Percentiles rank a stretch among this genome's conserved stretches.
Evolutionary conservation across 1,140 invertebrate genomes (phyloP).

Genomic region (Sycophila sp.): DNA sequence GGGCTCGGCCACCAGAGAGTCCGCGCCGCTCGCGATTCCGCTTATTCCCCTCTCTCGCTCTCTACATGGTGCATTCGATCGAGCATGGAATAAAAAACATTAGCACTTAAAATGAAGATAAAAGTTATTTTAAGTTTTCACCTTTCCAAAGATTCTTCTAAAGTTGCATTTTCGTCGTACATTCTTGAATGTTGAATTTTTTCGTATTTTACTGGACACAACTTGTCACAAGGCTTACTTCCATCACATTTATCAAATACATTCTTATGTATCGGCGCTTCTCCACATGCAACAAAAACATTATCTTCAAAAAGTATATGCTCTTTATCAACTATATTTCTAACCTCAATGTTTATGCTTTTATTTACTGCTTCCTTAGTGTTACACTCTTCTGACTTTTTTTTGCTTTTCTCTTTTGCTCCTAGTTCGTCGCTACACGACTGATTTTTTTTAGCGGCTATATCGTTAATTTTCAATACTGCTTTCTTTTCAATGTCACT

Average conservation of each 20-base stretch:
- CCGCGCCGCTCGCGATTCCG: too few species aligned
- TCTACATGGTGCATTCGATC: too few species aligned
- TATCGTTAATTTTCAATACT: slow-evolving; percentile 53
- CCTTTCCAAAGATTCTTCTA: slow-evolving; percentile 59
- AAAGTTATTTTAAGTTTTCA: not conserved
- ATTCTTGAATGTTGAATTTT: slow-evolving; percentile 59
- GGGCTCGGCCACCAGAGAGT: too few species aligned
- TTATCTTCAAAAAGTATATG: slow-evolving; percentile 11
- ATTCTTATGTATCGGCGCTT: slow-evolving; percentile 56
- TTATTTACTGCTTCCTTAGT: slow-evolving; percentile 33
- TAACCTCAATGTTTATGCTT: slow-evolving; percentile 15
- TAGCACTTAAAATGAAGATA: too few species aligned
- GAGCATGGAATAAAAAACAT: too few species aligned
- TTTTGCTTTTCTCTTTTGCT: slow-evolving; percentile 19
- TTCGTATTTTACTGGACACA: slow-evolving; percentile 56
- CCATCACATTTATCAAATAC: slow-evolving; percentile 53
- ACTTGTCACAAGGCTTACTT: slow-evolving; percentile 50
- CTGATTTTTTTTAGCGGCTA: slow-evolving; percentile 25
- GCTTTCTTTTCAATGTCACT: not conserved
- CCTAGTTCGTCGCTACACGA: not conserved
- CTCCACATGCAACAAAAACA: slow-evolving; percentile 39
- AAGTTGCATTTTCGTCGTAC: slow-evolving; percentile 60
- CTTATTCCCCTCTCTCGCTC: too few species aligned
- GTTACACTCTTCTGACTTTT: slow-evolving; percentile 37
- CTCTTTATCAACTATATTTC: slow-evolving; percentile 21